These are phyloP conservation scores for Camponotus vicinus DNA, from an alignment of 1,140 invertebrate species.

Conservation along the genomic window DNA sequence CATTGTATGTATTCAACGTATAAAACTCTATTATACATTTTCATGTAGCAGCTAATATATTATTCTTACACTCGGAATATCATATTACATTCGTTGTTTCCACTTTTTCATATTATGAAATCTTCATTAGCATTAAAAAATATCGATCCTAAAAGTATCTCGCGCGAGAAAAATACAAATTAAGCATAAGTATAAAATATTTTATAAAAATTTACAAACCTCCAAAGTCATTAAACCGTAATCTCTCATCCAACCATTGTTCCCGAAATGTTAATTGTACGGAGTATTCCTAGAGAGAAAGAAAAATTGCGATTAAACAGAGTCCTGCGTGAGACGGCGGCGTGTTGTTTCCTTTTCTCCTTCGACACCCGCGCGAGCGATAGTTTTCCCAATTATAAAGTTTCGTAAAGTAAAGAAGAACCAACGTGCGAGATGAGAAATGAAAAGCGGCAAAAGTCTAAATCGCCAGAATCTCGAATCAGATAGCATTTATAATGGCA, in stretches of 20 bases:
- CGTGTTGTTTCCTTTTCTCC: constrained; percentile 30
- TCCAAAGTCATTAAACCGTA: constrained; percentile 95
- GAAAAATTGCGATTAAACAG: constrained; percentile 49
- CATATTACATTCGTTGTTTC: background rate
- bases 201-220: constrained; percentile 85
- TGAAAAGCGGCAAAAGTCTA: constrained; percentile 3
- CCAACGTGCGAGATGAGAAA: constrained; percentile 40
- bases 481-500: constrained; percentile 13
- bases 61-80: background rate
- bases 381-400: constrained; percentile 31
- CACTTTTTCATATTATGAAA: background rate
- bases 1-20: background rate
- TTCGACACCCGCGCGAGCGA: constrained; percentile 10
- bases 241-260: constrained; percentile 97
- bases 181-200: background rate
- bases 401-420: constrained; percentile 28
- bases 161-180: constrained; percentile 11
- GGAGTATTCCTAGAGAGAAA: constrained; percentile 94
- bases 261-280: constrained; percentile 98
- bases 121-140: constrained; percentile 17
- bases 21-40: constrained; percentile 6
- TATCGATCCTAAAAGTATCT: background rate
- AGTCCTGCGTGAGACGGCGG: background rate
- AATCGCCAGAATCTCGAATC: constrained; percentile 28
- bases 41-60: background rate